Percentiles rank a stretch among this genome's conserved stretches.
These are phyloP conservation scores for Saccopteryx bilineata DNA, from an alignment of 2,113 vertebrate genomes.

Conservation along the genomic window DNA sequence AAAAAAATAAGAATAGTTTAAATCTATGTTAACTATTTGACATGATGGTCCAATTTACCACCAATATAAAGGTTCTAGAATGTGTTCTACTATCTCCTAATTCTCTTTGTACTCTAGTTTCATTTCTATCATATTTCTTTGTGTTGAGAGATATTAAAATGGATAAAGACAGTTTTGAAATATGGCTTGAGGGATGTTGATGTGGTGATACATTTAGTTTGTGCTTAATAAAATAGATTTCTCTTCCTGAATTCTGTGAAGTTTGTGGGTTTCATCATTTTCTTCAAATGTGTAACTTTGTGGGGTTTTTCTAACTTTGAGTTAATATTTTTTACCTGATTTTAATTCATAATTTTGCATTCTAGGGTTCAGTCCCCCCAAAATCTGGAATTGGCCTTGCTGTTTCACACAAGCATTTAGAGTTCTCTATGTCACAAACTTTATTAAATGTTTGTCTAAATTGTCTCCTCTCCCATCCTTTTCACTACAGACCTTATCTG, in stretches of 20 bases:
- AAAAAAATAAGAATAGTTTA: neutral
- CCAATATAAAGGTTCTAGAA: neutral
- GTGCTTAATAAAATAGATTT: neutral
- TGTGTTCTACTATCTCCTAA: neutral
- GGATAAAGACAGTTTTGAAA: neutral
- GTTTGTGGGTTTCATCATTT: neutral
- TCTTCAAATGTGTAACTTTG: neutral
- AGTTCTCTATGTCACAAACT: neutral
- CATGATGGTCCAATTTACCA: neutral
- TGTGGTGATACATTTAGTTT: neutral
- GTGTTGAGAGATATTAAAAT: neutral
- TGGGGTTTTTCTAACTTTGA: conserved; percentile 44
- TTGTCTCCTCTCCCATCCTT: neutral
- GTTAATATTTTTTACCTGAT: conserved; percentile 31
- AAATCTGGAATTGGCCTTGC: neutral
- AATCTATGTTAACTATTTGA: neutral
- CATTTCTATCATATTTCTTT: neutral
- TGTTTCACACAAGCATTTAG: neutral
- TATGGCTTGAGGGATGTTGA: neutral
- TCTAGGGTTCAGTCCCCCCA: neutral
- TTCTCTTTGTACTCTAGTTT: neutral
- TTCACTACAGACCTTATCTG: neutral
- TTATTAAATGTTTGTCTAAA: neutral
- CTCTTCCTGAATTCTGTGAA: neutral
- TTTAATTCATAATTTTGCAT: conserved; percentile 31